Evolutionary conservation across 2,113 vertebrate genomes (phyloP).

Genomic region (Rhea pennata): DNA sequence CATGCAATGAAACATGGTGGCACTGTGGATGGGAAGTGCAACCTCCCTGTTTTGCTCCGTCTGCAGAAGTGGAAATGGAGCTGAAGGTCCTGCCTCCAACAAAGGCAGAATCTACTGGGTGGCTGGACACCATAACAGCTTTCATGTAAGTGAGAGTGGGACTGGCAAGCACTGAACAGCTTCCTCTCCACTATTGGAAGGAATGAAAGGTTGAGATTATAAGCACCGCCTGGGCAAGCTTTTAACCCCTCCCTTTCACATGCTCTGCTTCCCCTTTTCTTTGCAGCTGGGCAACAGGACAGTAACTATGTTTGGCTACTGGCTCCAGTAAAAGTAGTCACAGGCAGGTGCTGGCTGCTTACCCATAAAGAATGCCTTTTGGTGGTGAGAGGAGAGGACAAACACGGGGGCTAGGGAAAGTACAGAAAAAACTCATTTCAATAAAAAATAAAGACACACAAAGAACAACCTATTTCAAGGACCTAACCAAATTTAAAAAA

Average conservation of each 20-base stretch:
- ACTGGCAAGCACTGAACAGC: neutral
- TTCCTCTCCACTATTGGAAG: neutral
- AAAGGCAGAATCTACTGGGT: neutral
- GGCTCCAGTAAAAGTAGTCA: neutral
- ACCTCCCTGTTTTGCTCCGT: neutral
- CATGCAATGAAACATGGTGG: accelerated
- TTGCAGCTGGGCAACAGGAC: neutral
- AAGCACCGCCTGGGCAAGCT: neutral
- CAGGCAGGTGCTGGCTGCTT: neutral
- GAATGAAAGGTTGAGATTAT: neutral
- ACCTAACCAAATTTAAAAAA: slow-evolving; percentile 64
- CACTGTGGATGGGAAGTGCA: neutral
- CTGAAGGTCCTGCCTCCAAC: neutral
- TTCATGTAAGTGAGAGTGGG: neutral
- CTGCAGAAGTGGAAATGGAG: neutral
- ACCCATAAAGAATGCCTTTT: neutral
- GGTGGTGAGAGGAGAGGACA: neutral
- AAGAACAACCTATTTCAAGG: slow-evolving; percentile 27
- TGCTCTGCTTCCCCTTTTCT: neutral
- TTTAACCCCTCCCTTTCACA: neutral
- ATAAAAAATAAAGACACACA: neutral
- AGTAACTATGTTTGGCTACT: neutral
- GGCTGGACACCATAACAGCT: neutral
- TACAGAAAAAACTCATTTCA: neutral
- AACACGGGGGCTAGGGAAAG: neutral